Evolutionary conservation across 2,888 invertebrate genomes (phyloP).

Genomic region (Thalpophila matura): DNA sequence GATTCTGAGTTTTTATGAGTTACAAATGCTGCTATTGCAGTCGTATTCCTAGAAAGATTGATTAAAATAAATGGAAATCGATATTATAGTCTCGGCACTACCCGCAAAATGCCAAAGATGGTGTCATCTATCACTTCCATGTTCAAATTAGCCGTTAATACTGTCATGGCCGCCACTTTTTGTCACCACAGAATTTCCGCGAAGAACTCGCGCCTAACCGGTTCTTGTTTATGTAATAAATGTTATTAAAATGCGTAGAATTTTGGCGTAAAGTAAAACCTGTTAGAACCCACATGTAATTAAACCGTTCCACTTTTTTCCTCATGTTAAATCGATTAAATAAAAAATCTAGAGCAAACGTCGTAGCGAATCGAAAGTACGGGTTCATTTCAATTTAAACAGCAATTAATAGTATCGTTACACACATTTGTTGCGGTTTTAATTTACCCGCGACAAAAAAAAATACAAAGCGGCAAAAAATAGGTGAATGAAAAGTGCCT

Average conservation of each 20-base stretch:
- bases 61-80: too few species aligned
- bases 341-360: slow-evolving; percentile 2
- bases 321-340: neutral
- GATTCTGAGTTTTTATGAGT: too few species aligned
- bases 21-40: too few species aligned
- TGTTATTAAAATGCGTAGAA: slow-evolving; percentile 32
- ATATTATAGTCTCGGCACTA: neutral
- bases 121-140: slow-evolving; percentile 27
- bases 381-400: neutral
- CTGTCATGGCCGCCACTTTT: slow-evolving; percentile 31
- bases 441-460: neutral
- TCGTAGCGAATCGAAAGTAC: neutral
- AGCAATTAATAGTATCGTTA: neutral
- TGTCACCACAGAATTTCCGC: slow-evolving; percentile 39
- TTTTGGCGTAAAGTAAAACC: slow-evolving; percentile 16
- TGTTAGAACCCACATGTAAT: slow-evolving; percentile 15
- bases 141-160: slow-evolving; percentile 46
- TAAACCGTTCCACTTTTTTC: neutral
- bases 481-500: slow-evolving; percentile 10
- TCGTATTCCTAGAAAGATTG: too few species aligned
- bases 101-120: slow-evolving; percentile 3
- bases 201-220: slow-evolving; percentile 26
- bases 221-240: slow-evolving; percentile 47
- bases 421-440: neutral
- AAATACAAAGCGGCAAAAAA: too few species aligned